Percentiles rank a stretch among this genome's conserved stretches.
Conservation (phyloP, 2,113 vertebrate species). For the Anguilla japonica region DNA sequence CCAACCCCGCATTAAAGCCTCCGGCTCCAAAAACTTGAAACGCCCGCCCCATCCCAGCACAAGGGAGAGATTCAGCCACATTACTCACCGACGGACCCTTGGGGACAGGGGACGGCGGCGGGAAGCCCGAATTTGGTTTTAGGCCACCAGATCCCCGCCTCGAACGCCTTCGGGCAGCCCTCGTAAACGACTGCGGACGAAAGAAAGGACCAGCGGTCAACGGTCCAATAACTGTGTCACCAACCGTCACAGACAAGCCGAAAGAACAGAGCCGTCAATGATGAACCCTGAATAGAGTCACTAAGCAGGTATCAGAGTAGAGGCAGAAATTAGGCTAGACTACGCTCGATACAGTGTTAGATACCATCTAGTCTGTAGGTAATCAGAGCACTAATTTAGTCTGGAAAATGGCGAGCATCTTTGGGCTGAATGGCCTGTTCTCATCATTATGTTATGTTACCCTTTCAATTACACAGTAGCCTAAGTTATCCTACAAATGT, state of each 20-base stretch:
- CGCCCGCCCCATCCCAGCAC: no score
- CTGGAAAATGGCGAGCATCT: no score
- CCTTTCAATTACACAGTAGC: neutral
- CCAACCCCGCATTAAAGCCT: no score
- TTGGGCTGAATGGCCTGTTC: no score
- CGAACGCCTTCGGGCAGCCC: conserved; percentile 81
- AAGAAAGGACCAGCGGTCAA: neutral
- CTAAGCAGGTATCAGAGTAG: neutral
- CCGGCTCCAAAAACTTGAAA: neutral
- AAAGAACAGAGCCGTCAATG: neutral
- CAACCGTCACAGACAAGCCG: neutral
- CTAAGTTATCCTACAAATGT: neutral
- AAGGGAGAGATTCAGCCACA: neutral
- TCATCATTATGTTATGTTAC: no score
- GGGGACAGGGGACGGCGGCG: conserved; percentile 82
- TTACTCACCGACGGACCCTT: conserved; percentile 80
- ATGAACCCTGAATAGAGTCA: neutral
- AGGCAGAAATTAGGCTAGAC: no score
- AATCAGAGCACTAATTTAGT: no score
- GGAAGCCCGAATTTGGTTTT: conserved; percentile 85
- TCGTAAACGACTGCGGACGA: conserved; percentile 79
- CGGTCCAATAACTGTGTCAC: neutral
- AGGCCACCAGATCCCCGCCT: conserved; percentile 87
- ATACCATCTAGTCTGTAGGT: no score
- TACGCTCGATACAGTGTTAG: no score